A percentile compares a stretch with the other conserved stretches of the same genome.
Evolutionary conservation across 2,888 invertebrate genomes (phyloP).

Genomic region (Icerya purchasi): DNA sequence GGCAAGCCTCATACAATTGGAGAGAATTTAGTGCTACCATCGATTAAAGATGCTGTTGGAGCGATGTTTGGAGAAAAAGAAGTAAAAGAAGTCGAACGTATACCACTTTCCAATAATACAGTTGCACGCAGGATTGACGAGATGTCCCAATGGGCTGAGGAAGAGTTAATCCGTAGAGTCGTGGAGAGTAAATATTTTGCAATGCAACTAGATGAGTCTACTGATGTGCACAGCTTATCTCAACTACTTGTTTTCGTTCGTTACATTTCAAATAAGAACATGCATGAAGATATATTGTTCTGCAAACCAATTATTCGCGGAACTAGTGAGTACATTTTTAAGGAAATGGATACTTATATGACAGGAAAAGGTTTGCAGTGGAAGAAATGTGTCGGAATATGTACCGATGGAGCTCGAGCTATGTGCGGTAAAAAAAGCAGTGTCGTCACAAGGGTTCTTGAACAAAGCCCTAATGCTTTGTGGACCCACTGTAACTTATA

Average conservation of each 20-base stretch:
- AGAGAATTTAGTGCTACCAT: too few species aligned
- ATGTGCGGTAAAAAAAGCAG: conserved; percentile 7
- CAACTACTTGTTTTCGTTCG: conserved; percentile 7
- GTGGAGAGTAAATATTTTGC: conserved; percentile 5
- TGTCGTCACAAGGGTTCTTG: conserved; percentile 13
- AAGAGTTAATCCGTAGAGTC: conserved; percentile 5
- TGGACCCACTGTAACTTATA: conserved; percentile 8
- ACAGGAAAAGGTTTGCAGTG: conserved; percentile 12
- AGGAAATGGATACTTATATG: conserved; percentile 2
- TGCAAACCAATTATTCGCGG: conserved; percentile 2
- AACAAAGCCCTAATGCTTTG: conserved; percentile 13
- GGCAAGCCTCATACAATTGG: too few species aligned
- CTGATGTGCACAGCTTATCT: conserved; percentile 6
- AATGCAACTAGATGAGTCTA: conserved; percentile 9
- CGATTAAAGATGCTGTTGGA: conserved; percentile 4
- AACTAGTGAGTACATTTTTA: conserved; percentile 6
- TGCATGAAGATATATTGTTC: conserved; percentile 1
- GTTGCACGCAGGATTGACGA: conserved; percentile 8
- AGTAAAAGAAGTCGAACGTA: conserved; percentile 1
- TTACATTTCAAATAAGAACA: conserved; percentile 2
- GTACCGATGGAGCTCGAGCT: conserved; percentile 7
- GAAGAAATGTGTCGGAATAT: conserved; percentile 16
- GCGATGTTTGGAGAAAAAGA: conserved; percentile 36
- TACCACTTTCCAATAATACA: conserved; percentile 8
- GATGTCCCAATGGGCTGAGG: conserved; percentile 8